phyloP scores from a whole-genome alignment of 2,113 vertebrate species.

The Dasyurus viverrinus region DNA sequence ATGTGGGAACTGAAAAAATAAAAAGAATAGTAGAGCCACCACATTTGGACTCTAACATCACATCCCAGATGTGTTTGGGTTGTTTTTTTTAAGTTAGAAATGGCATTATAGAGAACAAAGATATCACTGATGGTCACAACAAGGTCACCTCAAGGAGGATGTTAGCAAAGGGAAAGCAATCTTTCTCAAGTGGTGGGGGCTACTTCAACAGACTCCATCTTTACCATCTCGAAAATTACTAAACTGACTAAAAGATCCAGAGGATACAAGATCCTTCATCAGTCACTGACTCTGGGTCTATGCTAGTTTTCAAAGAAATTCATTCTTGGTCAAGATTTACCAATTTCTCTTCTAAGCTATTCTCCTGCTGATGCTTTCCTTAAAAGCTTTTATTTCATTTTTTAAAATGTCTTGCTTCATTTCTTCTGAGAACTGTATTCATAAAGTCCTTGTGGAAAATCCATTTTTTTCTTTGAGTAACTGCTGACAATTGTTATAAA shows the following conservation, averaged over 20 bases:
- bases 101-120: background rate
- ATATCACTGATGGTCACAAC: background rate
- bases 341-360: background rate
- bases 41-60: background rate
- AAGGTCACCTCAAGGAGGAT: background rate
- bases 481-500: background rate
- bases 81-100: background rate
- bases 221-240: background rate
- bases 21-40: background rate
- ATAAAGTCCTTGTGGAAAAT: background rate
- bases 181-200: background rate
- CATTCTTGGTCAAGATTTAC: background rate
- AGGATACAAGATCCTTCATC: background rate
- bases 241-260: background rate
- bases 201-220: background rate
- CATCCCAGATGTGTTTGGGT: background rate
- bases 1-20: no score
- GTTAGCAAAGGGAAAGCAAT: background rate
- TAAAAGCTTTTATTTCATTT: background rate
- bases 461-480: no score
- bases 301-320: background rate
- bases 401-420: background rate
- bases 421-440: background rate
- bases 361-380: background rate
- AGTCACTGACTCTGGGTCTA: background rate